Percentiles rank a stretch among this genome's conserved stretches.
These are phyloP conservation scores for Epizoanthus scotinus DNA, from an alignment of 92 coral and sea anemone genomes.

Conservation along the genomic window DNA sequence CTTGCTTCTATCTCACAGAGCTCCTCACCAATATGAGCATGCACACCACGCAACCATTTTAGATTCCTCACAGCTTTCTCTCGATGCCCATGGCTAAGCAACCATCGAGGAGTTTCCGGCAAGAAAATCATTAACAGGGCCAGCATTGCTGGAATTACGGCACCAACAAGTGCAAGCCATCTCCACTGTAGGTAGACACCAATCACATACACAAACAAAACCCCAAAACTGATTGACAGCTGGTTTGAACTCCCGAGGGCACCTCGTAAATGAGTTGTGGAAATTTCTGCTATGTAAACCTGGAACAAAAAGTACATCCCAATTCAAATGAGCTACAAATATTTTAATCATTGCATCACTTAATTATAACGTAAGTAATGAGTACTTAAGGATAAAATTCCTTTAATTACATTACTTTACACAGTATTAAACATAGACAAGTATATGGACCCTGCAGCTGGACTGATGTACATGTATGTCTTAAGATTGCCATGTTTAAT, in stretches of 20 bases:
- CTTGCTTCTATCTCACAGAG: constrained; percentile 62
- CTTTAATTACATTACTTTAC: no score
- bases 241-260: constrained; percentile 76
- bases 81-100: constrained; percentile 55
- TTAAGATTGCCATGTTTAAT: no score
- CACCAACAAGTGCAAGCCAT: constrained; percentile 73
- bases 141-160: constrained; percentile 61
- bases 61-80: constrained; percentile 65
- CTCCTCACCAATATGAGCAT: constrained; percentile 65
- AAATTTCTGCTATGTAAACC: constrained; percentile 89
- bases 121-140: constrained; percentile 60
- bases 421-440: no score
- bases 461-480: no score
- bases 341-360: no score
- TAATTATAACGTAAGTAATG: no score
- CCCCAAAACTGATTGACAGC: constrained; percentile 69
- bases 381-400: no score
- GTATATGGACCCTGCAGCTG: no score
- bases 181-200: constrained; percentile 70
- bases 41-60: constrained; percentile 69
- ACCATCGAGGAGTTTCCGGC: constrained; percentile 95
- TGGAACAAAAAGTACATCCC: neutral
- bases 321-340: no score
- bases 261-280: constrained; percentile 76
- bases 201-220: constrained; percentile 53